Evolutionary conservation across 2,888 invertebrate species (phyloP).

Genomic region (Xiphydria camelus): DNA sequence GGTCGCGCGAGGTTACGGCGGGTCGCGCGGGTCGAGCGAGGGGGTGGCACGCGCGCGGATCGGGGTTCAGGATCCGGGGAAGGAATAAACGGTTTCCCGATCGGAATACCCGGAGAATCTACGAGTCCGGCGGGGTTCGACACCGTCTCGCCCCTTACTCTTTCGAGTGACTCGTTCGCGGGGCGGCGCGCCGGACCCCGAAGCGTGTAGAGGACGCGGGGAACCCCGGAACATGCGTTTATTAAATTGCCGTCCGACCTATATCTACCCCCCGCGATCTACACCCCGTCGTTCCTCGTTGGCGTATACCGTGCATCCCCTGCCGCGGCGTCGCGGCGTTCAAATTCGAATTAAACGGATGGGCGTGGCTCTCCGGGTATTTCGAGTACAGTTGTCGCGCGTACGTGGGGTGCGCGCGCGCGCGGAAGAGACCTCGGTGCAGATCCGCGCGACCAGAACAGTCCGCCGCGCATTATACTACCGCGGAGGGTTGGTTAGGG

Average conservation of each 20-base stretch:
- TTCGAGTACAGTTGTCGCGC: too few relatives aligned
- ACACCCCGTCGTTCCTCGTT: background rate
- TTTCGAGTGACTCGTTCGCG: background rate
- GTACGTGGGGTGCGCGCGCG: too few relatives aligned
- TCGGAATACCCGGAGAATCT: too few relatives aligned
- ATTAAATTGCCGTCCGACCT: constrained; percentile 41
- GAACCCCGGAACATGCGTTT: constrained; percentile 32
- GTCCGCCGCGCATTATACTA: too few relatives aligned
- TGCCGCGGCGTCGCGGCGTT: constrained; percentile 36
- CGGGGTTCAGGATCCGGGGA: constrained; percentile 11
- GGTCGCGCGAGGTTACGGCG: too few relatives aligned
- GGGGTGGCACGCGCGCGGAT: constrained; percentile 7
- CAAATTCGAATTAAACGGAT: constrained; percentile 43
- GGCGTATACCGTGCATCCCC: constrained; percentile 13
- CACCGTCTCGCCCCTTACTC: too few relatives aligned
- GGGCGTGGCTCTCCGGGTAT: constrained; percentile 36
- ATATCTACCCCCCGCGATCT: constrained; percentile 15
- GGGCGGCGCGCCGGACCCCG: background rate
- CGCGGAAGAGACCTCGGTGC: too few relatives aligned
- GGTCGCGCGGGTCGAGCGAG: background rate
- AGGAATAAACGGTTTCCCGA: too few relatives aligned
- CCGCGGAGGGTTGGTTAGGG: too few relatives aligned
- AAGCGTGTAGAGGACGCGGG: constrained; percentile 2
- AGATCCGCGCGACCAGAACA: too few relatives aligned
- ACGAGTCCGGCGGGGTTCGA: constrained; percentile 8